Evolutionary conservation across 2,888 invertebrate species (phyloP).

Genomic region (Ochropleura plecta): DNA sequence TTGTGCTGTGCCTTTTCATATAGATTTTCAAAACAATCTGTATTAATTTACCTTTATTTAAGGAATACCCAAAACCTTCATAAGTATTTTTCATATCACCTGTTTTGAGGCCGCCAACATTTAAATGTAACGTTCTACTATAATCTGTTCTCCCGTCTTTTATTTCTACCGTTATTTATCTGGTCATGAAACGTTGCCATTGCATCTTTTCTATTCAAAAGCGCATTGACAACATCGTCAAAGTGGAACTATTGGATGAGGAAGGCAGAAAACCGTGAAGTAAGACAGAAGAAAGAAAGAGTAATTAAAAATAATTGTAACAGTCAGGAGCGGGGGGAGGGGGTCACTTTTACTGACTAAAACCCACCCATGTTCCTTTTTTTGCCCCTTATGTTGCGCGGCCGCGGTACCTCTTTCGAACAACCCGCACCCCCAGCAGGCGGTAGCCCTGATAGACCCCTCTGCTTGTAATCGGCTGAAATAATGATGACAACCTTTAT

Average conservation of each 20-base stretch:
- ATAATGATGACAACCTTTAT: background rate
- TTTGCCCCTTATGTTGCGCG: too few relatives aligned
- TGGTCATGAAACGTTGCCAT: background rate
- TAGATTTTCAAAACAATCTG: background rate
- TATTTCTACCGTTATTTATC: background rate
- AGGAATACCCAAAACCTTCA: background rate
- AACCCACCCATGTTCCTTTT: too few relatives aligned
- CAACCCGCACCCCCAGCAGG: too few relatives aligned
- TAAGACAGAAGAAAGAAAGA: background rate
- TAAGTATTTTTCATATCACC: background rate
- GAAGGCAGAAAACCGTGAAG: background rate
- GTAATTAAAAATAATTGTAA: too few relatives aligned
- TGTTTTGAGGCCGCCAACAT: background rate
- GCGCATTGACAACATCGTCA: background rate
- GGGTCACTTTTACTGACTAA: too few relatives aligned
- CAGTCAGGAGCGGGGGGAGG: too few relatives aligned
- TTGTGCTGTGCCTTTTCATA: background rate
- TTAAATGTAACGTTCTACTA: background rate
- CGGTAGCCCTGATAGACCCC: too few relatives aligned
- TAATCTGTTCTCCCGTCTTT: background rate
- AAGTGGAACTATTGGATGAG: background rate
- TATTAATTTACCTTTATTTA: background rate
- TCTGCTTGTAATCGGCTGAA: background rate
- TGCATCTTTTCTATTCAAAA: background rate
- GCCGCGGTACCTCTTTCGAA: too few relatives aligned